Evolutionary conservation across 2,888 invertebrate genomes (phyloP).

Genomic region (Podabrus alpinus): DNA sequence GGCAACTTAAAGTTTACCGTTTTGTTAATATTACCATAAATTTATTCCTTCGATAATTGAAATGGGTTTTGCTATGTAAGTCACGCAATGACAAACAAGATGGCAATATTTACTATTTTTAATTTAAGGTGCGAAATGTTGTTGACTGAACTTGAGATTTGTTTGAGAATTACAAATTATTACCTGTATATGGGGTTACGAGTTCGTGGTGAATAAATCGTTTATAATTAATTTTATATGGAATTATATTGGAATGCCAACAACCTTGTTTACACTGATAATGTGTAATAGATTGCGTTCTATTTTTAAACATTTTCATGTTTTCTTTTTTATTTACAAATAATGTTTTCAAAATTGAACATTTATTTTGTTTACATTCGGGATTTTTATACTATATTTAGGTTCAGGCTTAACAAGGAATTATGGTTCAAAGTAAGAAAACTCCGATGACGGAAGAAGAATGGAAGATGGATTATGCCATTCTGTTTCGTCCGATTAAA

Average conservation of each 20-base stretch:
- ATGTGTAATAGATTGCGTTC: not conserved
- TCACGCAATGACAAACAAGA: not conserved
- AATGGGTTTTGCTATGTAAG: not conserved
- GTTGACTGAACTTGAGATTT: not conserved
- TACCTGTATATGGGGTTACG: not conserved
- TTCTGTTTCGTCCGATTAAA: not conserved
- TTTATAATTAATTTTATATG: not conserved
- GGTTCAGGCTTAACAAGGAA: too few relatives aligned
- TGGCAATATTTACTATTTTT: not conserved
- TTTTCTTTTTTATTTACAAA: not conserved
- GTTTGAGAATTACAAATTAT: not conserved
- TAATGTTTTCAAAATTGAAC: not conserved
- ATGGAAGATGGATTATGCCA: not conserved
- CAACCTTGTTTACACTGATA: not conserved
- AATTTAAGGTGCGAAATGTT: not conserved
- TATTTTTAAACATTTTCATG: not conserved
- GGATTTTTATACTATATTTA: too few relatives aligned
- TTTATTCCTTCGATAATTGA: not conserved
- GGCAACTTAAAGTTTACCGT: not conserved
- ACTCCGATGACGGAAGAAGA: not conserved
- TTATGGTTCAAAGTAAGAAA: too few relatives aligned
- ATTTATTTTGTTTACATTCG: not conserved
- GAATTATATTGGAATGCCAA: conserved; percentile 1
- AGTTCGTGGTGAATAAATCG: not conserved
- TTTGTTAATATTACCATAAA: not conserved